Evolutionary conservation across 2,113 vertebrate species (phyloP).

Genomic region (Lepidothrix coronata): DNA sequence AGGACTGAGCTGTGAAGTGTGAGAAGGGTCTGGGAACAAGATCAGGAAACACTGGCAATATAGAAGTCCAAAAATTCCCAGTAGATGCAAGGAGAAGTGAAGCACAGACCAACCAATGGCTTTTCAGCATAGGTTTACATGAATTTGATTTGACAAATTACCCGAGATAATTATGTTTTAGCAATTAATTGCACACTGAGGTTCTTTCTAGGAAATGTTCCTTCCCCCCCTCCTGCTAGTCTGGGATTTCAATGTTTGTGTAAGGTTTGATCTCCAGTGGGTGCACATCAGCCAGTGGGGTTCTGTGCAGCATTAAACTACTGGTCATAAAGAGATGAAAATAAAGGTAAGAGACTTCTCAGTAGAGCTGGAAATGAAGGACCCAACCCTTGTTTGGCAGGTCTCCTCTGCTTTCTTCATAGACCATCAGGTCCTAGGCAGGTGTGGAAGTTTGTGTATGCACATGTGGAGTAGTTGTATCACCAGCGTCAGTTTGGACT

Average conservation of each 20-base stretch:
- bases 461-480: fast-evolving
- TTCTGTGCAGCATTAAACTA: background rate
- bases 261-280: background rate
- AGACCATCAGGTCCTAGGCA: background rate
- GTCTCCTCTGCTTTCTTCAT: background rate
- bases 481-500: background rate
- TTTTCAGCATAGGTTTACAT: background rate
- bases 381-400: background rate
- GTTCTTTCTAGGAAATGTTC: slow-evolving; percentile 1
- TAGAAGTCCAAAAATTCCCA: background rate
- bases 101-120: background rate
- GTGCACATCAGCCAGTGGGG: background rate
- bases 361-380: background rate
- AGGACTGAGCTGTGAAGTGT: background rate
- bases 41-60: background rate
- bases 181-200: background rate
- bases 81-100: background rate
- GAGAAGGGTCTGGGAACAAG: background rate
- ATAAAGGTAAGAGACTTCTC: background rate
- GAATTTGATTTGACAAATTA: slow-evolving; percentile 4
- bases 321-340: background rate
- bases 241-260: background rate
- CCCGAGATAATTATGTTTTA: background rate
- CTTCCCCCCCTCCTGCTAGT: background rate
- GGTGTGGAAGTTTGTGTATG: background rate